phyloP scores from a whole-genome alignment of 2,113 vertebrate species.

The Podarcis raffonei region DNA sequence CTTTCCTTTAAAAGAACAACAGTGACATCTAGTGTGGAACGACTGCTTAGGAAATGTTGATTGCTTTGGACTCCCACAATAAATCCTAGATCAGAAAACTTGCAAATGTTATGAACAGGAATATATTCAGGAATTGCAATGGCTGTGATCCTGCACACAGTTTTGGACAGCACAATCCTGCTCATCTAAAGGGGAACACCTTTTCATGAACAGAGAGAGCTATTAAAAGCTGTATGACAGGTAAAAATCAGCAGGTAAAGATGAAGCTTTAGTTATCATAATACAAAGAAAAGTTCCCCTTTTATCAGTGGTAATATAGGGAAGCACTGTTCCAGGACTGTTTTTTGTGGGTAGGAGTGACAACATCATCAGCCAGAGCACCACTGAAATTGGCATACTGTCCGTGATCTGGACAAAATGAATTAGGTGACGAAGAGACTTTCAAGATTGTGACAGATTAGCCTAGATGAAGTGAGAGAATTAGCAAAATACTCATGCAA shows the following conservation, averaged over 20 bases:
- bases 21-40: constrained; percentile 65
- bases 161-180: background rate
- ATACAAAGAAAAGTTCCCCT: background rate
- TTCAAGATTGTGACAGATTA: background rate
- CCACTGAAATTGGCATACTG: background rate
- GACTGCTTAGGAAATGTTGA: background rate
- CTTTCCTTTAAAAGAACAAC: constrained; percentile 40
- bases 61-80: background rate
- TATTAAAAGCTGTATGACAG: background rate
- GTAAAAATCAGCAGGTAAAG: background rate
- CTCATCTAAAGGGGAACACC: background rate
- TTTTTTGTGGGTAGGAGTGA: background rate
- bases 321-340: background rate
- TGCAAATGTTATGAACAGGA: background rate
- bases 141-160: background rate
- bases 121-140: background rate
- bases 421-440: background rate
- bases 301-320: background rate
- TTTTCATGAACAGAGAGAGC: background rate
- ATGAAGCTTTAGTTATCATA: background rate
- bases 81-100: background rate
- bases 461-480: background rate
- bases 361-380: background rate
- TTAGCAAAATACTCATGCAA: background rate
- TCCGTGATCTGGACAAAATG: background rate